These are phyloP conservation scores for Coregonus ussuriensis DNA, from an alignment of 2,797 vertebrate genomes.

Conservation along the genomic window DNA sequence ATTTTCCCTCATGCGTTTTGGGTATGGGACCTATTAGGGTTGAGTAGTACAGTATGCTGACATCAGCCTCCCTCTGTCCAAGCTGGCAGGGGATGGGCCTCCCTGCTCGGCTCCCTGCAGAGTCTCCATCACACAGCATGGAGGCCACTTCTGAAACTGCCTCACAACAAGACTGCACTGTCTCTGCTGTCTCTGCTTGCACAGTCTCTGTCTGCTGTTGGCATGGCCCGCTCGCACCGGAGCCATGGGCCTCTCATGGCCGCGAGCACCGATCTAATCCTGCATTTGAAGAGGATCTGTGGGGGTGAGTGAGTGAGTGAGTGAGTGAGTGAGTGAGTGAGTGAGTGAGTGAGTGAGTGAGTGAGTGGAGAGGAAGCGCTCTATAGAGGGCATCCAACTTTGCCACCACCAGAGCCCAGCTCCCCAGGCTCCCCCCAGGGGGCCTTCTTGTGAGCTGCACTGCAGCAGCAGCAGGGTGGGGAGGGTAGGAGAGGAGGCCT, in stretches of 20 bases:
- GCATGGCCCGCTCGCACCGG: conserved; percentile 31
- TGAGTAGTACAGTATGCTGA: conserved; percentile 2
- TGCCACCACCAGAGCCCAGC: conserved; percentile 61
- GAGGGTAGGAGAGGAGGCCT: conserved; percentile 35
- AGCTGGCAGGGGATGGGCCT: neutral
- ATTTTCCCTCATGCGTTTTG: neutral
- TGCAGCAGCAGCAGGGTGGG: conserved; percentile 50
- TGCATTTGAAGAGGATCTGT: conserved; percentile 70
- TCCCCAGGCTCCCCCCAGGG: conserved; percentile 61
- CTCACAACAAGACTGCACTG: conserved; percentile 22
- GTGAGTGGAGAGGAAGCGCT: conserved; percentile 60
- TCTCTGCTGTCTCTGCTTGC: conserved; percentile 10
- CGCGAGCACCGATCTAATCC: conserved; percentile 66
- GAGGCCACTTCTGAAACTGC: conserved; percentile 32
- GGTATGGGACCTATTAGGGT: neutral
- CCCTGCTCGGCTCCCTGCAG: conserved; percentile 21
- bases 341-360: too few species aligned
- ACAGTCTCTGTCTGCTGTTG: conserved; percentile 54
- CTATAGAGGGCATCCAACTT: conserved; percentile 40
- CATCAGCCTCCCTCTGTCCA: neutral
- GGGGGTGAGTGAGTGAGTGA: conserved; percentile 26
- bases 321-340: neutral
- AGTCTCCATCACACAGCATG: conserved; percentile 35
- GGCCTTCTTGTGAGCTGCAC: conserved; percentile 55
- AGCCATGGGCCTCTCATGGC: conserved; percentile 62